Base-by-base conservation (phyloP, 1,140 invertebrate genomes). In the Latrodectus geometricus region DNA sequence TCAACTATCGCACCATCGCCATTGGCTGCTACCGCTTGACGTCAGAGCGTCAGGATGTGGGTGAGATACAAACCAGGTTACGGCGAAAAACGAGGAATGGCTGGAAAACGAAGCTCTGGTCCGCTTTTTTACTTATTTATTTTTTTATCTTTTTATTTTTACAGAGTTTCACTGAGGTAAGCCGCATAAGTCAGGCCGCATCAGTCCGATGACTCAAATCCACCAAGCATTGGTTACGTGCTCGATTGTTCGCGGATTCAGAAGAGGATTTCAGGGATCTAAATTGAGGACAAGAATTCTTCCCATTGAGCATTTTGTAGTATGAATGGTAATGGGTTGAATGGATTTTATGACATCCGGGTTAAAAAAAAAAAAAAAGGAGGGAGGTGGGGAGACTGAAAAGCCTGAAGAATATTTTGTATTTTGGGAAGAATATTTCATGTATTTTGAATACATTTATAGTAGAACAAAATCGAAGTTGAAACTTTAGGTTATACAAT, bases 51-150 rank as follows among this genome's bases (percentile, higher is more conserved):
- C 65, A 75, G 82, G 82, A 84, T 84, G 82, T 84, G 82, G 82
- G 82, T 84, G 73, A 84, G 82, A 84, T 84, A 69, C 61, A 23
- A 84, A 84, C 82, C 82, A 84, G 82, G 82, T 76, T 84, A 56
- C 56, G 49, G 70, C 12, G 74, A 76, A 84, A 84, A 66, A 54
- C 72, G 52, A 76, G 50, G 82, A 84, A 84, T 84, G 23, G 66
- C 73, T 74, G 8, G 12, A 81, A 81, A 81, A 72, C 54, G 79
- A 81, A 66, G 20, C 49, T n/a, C 61, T 20, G n/a, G 9, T n/a
- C 9, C 20, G 9, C 14, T 20, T 61, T 61, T 61, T 17, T 61
- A n/a, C n/a, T 61, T 61, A 61, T 2, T 2, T 61, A 4, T 61
- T 61, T 61, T 8, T 35, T 17, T 61, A 14, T 2, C 2, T 17